phyloP scores from a whole-genome alignment of 2,888 invertebrate species.

The Lithodes maja region DNA sequence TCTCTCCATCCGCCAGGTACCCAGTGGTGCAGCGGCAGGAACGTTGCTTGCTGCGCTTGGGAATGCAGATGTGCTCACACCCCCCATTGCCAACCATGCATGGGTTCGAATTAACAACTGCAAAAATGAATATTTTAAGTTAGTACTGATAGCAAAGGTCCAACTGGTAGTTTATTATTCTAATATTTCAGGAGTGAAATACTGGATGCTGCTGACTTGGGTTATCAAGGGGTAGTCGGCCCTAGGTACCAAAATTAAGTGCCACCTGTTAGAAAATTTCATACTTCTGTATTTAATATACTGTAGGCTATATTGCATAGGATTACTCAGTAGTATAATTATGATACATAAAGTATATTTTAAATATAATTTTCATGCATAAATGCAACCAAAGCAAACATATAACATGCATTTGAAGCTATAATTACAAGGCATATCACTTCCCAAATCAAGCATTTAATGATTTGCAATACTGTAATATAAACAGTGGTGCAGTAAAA shows the following conservation, averaged over 20 bases:
- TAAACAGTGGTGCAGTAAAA: background rate
- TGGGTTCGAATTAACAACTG: slow-evolving; percentile 84
- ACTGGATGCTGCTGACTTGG: background rate
- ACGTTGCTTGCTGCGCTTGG: slow-evolving; percentile 82
- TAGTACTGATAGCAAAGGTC: background rate
- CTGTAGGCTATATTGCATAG: too few relatives aligned
- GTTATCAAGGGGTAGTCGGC: background rate
- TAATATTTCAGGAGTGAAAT: too few relatives aligned
- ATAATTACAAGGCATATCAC: slow-evolving; percentile 23
- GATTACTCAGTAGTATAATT: too few relatives aligned
- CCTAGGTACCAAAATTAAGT: too few relatives aligned
- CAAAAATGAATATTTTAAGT: slow-evolving; percentile 31
- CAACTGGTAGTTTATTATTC: too few relatives aligned
- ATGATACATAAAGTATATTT: too few relatives aligned
- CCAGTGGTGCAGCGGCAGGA: slow-evolving; percentile 94
- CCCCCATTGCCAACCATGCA: slow-evolving; percentile 91
- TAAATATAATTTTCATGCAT: background rate
- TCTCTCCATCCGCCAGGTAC: slow-evolving; percentile 84
- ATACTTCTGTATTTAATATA: too few relatives aligned
- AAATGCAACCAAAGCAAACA: background rate
- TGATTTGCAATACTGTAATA: background rate
- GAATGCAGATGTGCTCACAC: slow-evolving; percentile 96
- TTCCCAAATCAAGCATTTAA: slow-evolving; percentile 44
- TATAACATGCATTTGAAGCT: background rate
- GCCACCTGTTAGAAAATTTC: too few relatives aligned